Evolutionary conservation across 2,113 vertebrate species (phyloP).

Genomic region (Pangasianodon gigas): DNA sequence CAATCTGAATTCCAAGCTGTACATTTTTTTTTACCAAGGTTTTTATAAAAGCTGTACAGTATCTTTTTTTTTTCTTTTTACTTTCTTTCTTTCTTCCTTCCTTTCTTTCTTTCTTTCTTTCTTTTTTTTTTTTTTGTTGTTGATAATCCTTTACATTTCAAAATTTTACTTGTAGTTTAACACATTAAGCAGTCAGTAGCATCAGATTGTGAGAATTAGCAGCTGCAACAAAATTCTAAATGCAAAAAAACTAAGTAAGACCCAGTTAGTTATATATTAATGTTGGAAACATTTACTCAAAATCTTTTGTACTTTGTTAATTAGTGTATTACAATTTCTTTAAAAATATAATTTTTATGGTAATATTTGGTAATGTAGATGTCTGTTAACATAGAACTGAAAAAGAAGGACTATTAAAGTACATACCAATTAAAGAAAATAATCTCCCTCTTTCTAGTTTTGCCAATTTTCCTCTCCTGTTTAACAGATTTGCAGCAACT

Average conservation of each 20-base stretch:
- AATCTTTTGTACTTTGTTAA: neutral
- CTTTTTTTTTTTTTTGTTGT: too few relatives aligned
- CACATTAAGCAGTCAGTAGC: neutral
- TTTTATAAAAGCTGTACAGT: too few relatives aligned
- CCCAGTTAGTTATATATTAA: neutral
- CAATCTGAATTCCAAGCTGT: neutral
- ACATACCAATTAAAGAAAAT: too few relatives aligned
- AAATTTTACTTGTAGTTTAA: neutral
- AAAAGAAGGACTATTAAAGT: neutral
- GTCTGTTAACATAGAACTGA: neutral
- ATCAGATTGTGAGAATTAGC: neutral
- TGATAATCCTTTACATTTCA: neutral
- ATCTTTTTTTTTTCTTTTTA: too few relatives aligned
- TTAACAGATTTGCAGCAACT: neutral
- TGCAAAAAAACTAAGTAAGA: neutral
- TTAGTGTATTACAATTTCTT: slow-evolving; percentile 44
- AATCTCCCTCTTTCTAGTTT: neutral
- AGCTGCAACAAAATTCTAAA: neutral
- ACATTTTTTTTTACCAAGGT: too few relatives aligned
- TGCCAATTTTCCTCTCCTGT: neutral
- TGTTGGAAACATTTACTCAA: neutral
- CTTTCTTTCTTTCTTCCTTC: too few relatives aligned
- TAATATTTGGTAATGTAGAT: neutral
- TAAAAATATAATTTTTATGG: neutral
- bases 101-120: too few relatives aligned